Evolutionary conservation across 2,113 vertebrate species (phyloP), one percentile per base, ranked within the genome.

Genomic region (Oncorhynchus gorbuscha): DNA sequence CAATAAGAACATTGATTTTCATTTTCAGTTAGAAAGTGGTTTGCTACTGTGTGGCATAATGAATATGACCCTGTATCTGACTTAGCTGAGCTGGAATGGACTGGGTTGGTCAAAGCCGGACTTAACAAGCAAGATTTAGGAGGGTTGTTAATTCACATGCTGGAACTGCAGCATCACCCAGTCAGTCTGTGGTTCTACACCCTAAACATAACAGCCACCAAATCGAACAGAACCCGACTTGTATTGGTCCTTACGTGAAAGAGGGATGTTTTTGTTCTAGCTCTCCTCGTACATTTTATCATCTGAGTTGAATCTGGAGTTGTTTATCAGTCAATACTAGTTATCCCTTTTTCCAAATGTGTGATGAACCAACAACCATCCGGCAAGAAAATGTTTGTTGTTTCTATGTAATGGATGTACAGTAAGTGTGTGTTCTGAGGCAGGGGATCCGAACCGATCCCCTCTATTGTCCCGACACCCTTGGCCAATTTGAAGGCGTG

Each of bases 401-500:
- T 69, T 20, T 69, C 26, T 6, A 28, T 30, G 65, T 67, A 11
- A 14, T 26, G 24, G 65, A 30, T 67, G 65, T 14, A 22, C 4
- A 13, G 13, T 5, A 30, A 30, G 30, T 30, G 3, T 30, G 13
- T 20, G 7, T 24, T 14, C 30, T 16, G 28, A 39, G 8, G 48
- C 6, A 24, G 30, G 30, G 64, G 30, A 55, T 22, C 51, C 18
- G 26, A 64, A 49, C n/a, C 39, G 12, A 39, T 62, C 51, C 26
- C 49, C 68, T 51, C 14, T 16, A 30, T 26, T 65, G 35, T 22
- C 35, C 51, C 16, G n/a, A 51, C 67, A 32, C 68, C 35, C 61
- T 67, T 72, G 55, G 70, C 71, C 75, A 81, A 69, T 49, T 35
- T 55, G 26, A 30, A 80, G 76, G 49, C 30, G 39, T 73, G 64